A percentile compares a stretch with the other conserved stretches of the same genome.
phyloP scores from a whole-genome alignment of 1,140 invertebrate species.

The Drosophila rhopaloa region DNA sequence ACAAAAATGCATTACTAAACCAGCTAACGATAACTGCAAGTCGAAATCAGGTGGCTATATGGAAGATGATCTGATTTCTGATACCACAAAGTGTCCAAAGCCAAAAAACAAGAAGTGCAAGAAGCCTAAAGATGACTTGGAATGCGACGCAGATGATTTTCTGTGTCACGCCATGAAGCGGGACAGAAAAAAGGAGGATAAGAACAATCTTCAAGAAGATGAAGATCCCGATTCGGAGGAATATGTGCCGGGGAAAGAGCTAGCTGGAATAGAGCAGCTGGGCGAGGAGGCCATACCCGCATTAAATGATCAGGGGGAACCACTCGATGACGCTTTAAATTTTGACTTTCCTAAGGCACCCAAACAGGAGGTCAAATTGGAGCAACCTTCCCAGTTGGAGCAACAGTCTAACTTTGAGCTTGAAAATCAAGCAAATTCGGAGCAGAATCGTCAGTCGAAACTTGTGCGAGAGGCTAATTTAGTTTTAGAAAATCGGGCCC shows the following conservation, averaged over 20 bases:
- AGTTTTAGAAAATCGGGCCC: background rate
- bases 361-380: background rate
- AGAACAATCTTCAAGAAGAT: conserved; percentile 4
- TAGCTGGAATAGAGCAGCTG: conserved; percentile 27
- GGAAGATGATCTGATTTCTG: conserved; percentile 17
- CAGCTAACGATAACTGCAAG: background rate
- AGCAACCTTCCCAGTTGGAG: background rate
- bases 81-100: background rate
- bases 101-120: conserved; percentile 10
- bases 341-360: background rate
- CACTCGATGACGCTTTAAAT: background rate
- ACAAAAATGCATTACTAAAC: background rate
- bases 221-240: background rate
- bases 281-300: background rate
- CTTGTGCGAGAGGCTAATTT: background rate
- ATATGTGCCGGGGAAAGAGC: conserved; percentile 7
- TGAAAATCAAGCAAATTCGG: too few species aligned
- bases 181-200: background rate
- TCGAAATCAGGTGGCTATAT: conserved; percentile 5
- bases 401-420: background rate
- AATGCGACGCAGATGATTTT: conserved; percentile 52
- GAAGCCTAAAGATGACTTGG: conserved; percentile 9
- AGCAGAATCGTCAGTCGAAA: background rate
- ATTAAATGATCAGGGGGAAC: background rate
- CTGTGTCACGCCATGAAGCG: conserved; percentile 39